Evolutionary conservation across 2,888 invertebrate species (phyloP).

Genomic region (Piscicola geometra): DNA sequence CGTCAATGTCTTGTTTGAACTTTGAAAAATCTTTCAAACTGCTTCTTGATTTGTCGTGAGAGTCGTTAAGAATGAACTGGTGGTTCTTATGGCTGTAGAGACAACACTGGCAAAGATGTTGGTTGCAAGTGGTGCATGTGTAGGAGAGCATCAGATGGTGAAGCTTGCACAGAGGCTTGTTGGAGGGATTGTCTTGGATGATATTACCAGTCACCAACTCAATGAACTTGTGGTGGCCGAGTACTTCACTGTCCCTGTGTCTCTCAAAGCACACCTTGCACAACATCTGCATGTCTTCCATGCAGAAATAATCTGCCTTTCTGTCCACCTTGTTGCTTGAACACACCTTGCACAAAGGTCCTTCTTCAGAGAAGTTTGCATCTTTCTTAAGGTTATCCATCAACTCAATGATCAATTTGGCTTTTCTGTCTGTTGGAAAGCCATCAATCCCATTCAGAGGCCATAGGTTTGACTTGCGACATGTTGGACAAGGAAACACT

Average conservation of each 20-base stretch:
- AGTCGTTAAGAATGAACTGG: not conserved
- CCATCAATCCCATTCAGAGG: not conserved
- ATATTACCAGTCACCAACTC: not conserved
- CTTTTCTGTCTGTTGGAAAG: slow-evolving; percentile 5
- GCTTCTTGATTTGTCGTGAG: not conserved
- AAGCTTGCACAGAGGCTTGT: not conserved
- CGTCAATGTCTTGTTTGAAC: not conserved
- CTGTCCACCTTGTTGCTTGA: not conserved
- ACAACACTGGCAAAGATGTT: not conserved
- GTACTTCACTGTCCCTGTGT: not conserved
- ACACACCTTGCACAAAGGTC: not conserved
- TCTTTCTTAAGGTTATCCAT: not conserved
- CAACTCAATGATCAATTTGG: not conserved
- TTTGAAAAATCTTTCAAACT: not conserved
- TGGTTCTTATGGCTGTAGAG: not conserved
- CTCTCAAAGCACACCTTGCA: not conserved
- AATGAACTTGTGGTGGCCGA: slow-evolving; percentile 1
- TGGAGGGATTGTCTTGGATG: slow-evolving; percentile 1
- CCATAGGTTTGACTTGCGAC: not conserved
- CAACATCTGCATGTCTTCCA: not conserved
- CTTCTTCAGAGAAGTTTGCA: not conserved
- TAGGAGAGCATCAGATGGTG: not conserved
- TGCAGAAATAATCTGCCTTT: not conserved
- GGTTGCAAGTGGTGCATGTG: not conserved
- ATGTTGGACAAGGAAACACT: slow-evolving; percentile 1